phyloP scores from a whole-genome alignment of 2,113 vertebrate species.

The Piaya cayana region DNA sequence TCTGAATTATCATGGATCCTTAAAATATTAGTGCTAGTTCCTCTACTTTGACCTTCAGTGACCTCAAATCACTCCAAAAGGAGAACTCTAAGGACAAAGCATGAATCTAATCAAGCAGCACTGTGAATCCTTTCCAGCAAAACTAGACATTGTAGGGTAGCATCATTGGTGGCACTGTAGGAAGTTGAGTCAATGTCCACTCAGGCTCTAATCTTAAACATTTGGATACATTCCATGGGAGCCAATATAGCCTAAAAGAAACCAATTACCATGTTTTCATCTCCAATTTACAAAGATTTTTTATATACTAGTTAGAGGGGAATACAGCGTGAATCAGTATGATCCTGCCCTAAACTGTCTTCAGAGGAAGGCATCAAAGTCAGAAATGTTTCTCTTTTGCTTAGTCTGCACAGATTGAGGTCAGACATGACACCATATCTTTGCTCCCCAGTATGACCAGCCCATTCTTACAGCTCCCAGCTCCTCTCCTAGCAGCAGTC shows the following conservation, averaged over 20 bases:
- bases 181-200: not conserved
- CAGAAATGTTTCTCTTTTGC: accelerated
- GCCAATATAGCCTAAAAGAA: not conserved
- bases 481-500: not conserved
- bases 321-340: not conserved
- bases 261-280: not conserved
- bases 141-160: not conserved
- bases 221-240: not conserved
- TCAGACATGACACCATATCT: not conserved
- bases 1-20: not conserved
- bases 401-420: not conserved
- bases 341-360: not conserved
- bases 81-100: not conserved
- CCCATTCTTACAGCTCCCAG: not conserved
- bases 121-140: not conserved
- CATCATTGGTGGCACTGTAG: not conserved
- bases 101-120: not conserved
- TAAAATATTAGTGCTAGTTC: not conserved
- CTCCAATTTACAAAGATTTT: not conserved
- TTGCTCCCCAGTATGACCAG: not conserved
- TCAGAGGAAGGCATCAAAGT: not conserved
- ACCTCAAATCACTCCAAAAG: not conserved
- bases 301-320: not conserved
- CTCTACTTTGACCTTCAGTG: not conserved
- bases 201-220: not conserved